Evolutionary conservation across 1,140 invertebrate genomes (phyloP).

Genomic region (Choristoneura fumiferana): DNA sequence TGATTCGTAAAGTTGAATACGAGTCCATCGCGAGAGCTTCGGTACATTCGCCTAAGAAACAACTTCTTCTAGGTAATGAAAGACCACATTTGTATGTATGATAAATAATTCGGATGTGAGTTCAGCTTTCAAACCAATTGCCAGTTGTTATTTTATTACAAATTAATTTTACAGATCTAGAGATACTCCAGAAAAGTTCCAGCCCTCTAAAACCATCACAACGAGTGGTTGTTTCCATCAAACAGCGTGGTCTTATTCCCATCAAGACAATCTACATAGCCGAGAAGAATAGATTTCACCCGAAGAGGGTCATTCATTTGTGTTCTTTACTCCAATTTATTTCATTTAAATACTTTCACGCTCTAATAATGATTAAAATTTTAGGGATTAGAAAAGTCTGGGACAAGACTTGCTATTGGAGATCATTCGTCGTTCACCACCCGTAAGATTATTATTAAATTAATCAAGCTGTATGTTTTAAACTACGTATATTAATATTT

Average conservation of each 20-base stretch:
- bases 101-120: too few relatives aligned
- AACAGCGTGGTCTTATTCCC: constrained; percentile 45
- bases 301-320: constrained; percentile 40
- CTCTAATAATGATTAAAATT: constrained; percentile 22
- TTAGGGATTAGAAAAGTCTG: constrained; percentile 50
- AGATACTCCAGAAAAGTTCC: constrained; percentile 49
- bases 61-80: constrained; percentile 44
- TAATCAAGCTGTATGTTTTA: neutral
- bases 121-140: too few relatives aligned
- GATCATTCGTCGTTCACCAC: constrained; percentile 60
- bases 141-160: neutral
- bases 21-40: constrained; percentile 36
- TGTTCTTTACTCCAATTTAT: too few relatives aligned
- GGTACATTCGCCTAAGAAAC: constrained; percentile 37
- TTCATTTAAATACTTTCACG: too few relatives aligned
- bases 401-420: constrained; percentile 54
- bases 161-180: constrained; percentile 36
- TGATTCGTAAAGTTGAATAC: constrained; percentile 55
- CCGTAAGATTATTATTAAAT: constrained; percentile 37
- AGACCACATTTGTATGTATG: too few relatives aligned
- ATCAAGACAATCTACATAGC: constrained; percentile 65
- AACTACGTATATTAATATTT: neutral
- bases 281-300: constrained; percentile 52
- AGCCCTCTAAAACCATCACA: constrained; percentile 36
- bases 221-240: constrained; percentile 56